A percentile compares a stretch with the other conserved stretches of the same genome.
Conservation (phyloP, 2,888 invertebrate genomes). For the Brassicogethes aeneus region DNA sequence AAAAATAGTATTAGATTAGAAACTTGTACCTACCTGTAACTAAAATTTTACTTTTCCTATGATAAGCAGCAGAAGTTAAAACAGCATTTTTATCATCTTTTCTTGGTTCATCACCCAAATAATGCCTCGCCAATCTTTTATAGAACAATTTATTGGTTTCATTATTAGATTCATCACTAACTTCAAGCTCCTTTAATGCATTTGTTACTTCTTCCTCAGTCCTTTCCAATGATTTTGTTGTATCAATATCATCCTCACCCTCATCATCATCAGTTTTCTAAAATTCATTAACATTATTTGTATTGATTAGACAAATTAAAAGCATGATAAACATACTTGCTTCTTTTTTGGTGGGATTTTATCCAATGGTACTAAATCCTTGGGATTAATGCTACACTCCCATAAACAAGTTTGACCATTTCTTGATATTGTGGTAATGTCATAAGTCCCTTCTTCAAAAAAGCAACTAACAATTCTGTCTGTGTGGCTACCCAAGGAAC, state of each 20-base stretch:
- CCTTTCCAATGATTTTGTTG: slow-evolving; percentile 49
- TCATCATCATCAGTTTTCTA: slow-evolving; percentile 40
- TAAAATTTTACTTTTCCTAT: slow-evolving; percentile 67
- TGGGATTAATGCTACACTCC: slow-evolving; percentile 71
- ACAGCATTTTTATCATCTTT: slow-evolving; percentile 53
- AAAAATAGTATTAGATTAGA: slow-evolving; percentile 4
- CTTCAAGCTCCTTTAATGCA: slow-evolving; percentile 39
- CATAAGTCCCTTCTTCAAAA: slow-evolving; percentile 79
- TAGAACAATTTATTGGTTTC: slow-evolving; percentile 49
- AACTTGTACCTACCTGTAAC: slow-evolving; percentile 71
- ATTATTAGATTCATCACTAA: slow-evolving; percentile 35
- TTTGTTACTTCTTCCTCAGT: slow-evolving; percentile 38
- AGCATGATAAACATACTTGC: slow-evolving; percentile 25
- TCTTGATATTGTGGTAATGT: slow-evolving; percentile 72
- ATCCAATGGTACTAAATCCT: slow-evolving; percentile 49
- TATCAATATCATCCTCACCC: slow-evolving; percentile 62
- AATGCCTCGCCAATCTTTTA: slow-evolving; percentile 63
- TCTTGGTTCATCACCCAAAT: slow-evolving; percentile 61
- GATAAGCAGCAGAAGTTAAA: slow-evolving; percentile 77
- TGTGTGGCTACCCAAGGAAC: slow-evolving; percentile 74
- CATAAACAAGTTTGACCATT: slow-evolving; percentile 81
- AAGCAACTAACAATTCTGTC: slow-evolving; percentile 78
- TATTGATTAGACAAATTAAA: slow-evolving; percentile 1
- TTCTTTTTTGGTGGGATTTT: slow-evolving; percentile 46
- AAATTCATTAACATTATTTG: slow-evolving; percentile 4